Conservation (phyloP, 2,113 vertebrate genomes). For the Asarcornis scutulata region DNA sequence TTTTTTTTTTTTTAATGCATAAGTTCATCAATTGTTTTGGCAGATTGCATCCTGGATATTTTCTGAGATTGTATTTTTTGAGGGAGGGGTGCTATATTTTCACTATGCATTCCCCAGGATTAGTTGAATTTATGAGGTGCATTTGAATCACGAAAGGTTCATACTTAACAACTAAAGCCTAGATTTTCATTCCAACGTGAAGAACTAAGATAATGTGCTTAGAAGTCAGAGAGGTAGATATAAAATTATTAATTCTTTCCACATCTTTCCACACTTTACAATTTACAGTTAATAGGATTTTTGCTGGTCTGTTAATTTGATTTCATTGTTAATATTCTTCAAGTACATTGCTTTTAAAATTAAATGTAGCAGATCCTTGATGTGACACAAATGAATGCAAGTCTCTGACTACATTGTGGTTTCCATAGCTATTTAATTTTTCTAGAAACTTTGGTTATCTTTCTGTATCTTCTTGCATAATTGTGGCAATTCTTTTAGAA, state of each 20-base stretch:
- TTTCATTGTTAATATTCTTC: slow-evolving; percentile 7
- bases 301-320: neutral
- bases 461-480: neutral
- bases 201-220: neutral
- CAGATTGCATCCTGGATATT: neutral
- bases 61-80: neutral
- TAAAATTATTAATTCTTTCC: neutral
- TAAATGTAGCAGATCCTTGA: neutral
- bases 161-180: neutral
- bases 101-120: neutral
- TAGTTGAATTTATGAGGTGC: neutral
- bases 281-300: neutral
- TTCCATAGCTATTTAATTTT: neutral
- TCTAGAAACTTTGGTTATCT: neutral
- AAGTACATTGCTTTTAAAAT: neutral
- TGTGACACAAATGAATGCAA: neutral
- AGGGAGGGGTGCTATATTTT: neutral
- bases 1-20: neutral
- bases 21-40: neutral
- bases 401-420: neutral
- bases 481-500: neutral
- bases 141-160: neutral
- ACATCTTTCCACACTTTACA: neutral
- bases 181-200: neutral
- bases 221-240: neutral